These are phyloP conservation scores for Baronia brevicornis DNA, from an alignment of 2,888 invertebrate species.

Conservation along the genomic window DNA sequence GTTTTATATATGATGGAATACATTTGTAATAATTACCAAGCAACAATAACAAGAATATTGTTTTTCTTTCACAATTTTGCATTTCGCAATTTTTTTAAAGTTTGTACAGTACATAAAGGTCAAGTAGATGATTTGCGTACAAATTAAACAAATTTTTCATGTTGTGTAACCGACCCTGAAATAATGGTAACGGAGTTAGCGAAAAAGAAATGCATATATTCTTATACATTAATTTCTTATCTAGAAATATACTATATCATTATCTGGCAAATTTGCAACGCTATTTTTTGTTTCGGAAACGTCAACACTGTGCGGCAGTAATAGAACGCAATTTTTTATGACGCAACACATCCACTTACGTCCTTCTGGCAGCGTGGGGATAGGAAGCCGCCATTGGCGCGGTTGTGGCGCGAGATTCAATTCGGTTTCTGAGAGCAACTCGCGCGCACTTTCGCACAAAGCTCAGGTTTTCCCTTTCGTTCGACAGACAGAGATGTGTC, in stretches of 20 bases:
- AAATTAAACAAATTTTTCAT: too few relatives aligned
- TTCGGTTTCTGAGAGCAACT: conserved; percentile 45
- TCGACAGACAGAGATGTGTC: conserved; percentile 45
- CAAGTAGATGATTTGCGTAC: too few relatives aligned
- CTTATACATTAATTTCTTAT: neutral
- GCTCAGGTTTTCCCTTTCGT: conserved; percentile 62
- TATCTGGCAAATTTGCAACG: neutral
- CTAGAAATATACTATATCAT: neutral
- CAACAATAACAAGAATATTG: too few relatives aligned
- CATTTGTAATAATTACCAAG: too few relatives aligned
- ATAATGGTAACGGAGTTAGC: too few relatives aligned
- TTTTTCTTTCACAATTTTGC: too few relatives aligned
- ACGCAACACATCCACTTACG: conserved; percentile 35
- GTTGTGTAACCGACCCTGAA: too few relatives aligned
- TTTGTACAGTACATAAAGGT: too few relatives aligned
- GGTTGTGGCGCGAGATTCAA: conserved; percentile 60
- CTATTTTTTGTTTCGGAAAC: conserved; percentile 19
- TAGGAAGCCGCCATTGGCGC: conserved; percentile 43
- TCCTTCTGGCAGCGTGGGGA: conserved; percentile 53
- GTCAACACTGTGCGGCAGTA: conserved; percentile 19
- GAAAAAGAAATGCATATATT: neutral
- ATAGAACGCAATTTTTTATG: conserved; percentile 35
- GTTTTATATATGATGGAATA: too few relatives aligned
- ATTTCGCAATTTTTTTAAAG: too few relatives aligned
- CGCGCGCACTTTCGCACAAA: conserved; percentile 61